A percentile compares a stretch with the other conserved stretches of the same genome.
Conservation (phyloP, 2,888 invertebrate genomes). For the Dastarcus helophoroides region DNA sequence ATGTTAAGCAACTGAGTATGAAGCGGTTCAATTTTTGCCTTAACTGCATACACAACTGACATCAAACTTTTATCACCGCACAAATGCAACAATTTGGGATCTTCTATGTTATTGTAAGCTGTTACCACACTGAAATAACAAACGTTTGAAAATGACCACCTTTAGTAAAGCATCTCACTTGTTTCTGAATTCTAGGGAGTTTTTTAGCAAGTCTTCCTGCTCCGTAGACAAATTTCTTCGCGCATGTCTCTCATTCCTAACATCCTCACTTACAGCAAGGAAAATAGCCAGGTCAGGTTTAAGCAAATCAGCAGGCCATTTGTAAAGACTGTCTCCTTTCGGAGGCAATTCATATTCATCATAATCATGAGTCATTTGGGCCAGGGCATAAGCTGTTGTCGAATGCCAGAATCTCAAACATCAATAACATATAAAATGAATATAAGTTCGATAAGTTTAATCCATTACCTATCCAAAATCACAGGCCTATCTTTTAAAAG, state of each 20-base stretch:
- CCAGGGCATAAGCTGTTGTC: slow-evolving; percentile 36
- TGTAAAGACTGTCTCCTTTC: slow-evolving; percentile 26
- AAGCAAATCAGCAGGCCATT: slow-evolving; percentile 38
- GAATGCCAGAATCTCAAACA: slow-evolving; percentile 37
- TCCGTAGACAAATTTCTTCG: slow-evolving; percentile 23
- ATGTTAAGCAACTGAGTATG: too few species aligned
- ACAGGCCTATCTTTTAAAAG: slow-evolving; percentile 30
- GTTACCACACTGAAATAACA: too few species aligned
- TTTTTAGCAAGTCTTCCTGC: slow-evolving; percentile 28
- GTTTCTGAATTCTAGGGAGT: slow-evolving; percentile 24
- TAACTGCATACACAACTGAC: too few species aligned
- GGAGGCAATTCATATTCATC: slow-evolving; percentile 23
- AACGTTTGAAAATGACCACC: too few species aligned
- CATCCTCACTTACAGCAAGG: slow-evolving; percentile 34
- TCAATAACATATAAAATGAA: too few species aligned
- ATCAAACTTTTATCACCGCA: too few species aligned
- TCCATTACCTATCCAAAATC: slow-evolving; percentile 35
- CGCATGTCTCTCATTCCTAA: slow-evolving; percentile 29
- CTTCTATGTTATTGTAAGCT: too few species aligned
- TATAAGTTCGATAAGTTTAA: too few species aligned
- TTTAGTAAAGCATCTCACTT: too few species aligned
- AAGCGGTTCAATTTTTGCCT: too few species aligned
- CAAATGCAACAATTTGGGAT: too few species aligned
- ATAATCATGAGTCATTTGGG: slow-evolving; percentile 27
- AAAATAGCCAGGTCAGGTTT: slow-evolving; percentile 36